These are phyloP conservation scores for Australoheros facetus DNA, from an alignment of 2,797 vertebrate genomes.

Conservation along the genomic window DNA sequence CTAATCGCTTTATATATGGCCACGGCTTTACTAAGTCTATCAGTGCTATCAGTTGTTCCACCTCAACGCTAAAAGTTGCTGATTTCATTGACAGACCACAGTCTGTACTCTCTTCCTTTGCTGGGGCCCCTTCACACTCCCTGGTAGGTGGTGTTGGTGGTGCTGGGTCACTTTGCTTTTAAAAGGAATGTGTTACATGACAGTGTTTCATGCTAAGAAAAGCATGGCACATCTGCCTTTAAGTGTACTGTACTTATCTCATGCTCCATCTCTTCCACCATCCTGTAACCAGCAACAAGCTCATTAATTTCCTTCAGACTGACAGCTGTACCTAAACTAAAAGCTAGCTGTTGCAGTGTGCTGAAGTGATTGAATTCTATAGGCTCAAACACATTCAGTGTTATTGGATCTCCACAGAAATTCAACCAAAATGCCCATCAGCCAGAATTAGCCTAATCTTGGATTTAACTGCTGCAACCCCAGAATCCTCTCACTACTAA, in stretches of 20 bases:
- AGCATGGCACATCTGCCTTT: not conserved
- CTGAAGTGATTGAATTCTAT: not conserved
- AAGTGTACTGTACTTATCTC: not conserved
- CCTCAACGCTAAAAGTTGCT: no score
- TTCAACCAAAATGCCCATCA: conserved; percentile 30
- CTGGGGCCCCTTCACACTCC: not conserved
- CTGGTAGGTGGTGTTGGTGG: not conserved
- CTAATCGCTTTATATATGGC: not conserved
- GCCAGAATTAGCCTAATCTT: conserved; percentile 45
- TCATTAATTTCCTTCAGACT: not conserved
- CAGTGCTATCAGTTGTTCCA: no score
- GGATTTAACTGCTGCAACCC: conserved; percentile 48
- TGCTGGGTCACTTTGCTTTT: not conserved
- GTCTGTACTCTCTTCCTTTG: no score
- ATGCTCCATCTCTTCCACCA: not conserved
- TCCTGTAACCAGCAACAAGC: not conserved
- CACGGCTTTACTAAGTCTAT: not conserved
- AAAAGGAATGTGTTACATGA: not conserved
- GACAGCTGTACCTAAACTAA: not conserved
- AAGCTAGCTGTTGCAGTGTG: not conserved
- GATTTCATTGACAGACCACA: no score
- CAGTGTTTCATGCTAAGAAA: not conserved
- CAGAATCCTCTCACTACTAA: conserved; percentile 50
- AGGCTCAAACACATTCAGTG: not conserved
- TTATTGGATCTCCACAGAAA: conserved; percentile 14